Conservation (phyloP, 2,888 invertebrate genomes). For the Orthosia gracilis region DNA sequence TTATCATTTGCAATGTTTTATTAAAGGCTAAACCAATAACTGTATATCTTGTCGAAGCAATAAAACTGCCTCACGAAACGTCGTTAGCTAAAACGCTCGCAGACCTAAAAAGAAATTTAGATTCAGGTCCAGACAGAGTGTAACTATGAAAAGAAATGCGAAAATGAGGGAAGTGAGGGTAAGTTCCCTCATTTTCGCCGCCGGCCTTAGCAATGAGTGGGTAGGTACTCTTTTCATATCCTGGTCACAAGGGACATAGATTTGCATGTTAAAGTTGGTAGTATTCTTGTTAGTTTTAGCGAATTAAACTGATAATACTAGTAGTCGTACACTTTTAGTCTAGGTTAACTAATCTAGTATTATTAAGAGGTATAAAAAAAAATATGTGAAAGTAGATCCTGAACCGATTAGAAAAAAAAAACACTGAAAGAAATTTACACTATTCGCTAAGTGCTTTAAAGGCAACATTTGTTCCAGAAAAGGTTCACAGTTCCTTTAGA, state of each 20-base stretch:
- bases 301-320: not conserved
- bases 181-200: conserved; percentile 26
- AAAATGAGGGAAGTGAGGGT: conserved; percentile 13
- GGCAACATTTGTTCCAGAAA: too few species aligned
- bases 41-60: conserved; percentile 45
- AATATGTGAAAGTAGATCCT: too few species aligned
- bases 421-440: too few species aligned
- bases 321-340: not conserved
- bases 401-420: too few species aligned
- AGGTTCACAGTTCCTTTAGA: too few species aligned
- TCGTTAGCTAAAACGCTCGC: conserved; percentile 37
- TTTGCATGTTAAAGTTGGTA: conserved; percentile 25
- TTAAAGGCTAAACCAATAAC: conserved; percentile 41
- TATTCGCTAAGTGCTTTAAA: too few species aligned
- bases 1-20: conserved; percentile 38
- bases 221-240: conserved; percentile 36
- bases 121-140: conserved; percentile 34
- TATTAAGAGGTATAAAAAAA: too few species aligned
- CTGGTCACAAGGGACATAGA: conserved; percentile 5
- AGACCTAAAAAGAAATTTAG: conserved; percentile 40
- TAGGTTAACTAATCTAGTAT: not conserved
- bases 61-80: conserved; percentile 38
- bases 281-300: not conserved
- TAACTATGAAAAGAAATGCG: conserved; percentile 51
- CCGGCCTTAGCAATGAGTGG: conserved; percentile 39